Percentiles rank a stretch among this genome's conserved stretches.
These are phyloP conservation scores for Rhyacichthys aspro DNA, from an alignment of 2,797 vertebrate genomes.

Conservation along the genomic window DNA sequence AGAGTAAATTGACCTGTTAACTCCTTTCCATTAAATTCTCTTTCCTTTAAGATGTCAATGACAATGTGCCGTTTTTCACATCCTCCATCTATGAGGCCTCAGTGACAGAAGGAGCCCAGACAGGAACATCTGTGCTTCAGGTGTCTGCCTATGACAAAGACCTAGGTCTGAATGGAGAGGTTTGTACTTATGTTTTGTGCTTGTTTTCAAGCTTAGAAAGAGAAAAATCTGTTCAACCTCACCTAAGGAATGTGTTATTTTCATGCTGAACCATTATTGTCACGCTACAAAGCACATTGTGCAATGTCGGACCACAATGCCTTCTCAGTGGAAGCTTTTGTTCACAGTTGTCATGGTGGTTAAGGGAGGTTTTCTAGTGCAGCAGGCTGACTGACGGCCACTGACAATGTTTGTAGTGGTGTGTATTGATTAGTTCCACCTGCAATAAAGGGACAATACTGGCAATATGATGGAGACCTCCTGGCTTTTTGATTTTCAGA, in stretches of 20 bases:
- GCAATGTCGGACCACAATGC: constrained; percentile 24
- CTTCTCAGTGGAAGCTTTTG: constrained; percentile 21
- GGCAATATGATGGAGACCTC: constrained; percentile 14
- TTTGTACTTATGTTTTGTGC: constrained; percentile 51
- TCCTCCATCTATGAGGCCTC: constrained; percentile 91
- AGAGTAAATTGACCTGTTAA: constrained; percentile 22
- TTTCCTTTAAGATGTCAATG: constrained; percentile 86
- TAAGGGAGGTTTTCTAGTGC: constrained; percentile 17
- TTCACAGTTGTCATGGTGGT: constrained; percentile 20
- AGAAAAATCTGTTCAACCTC: constrained; percentile 16
- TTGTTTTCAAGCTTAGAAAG: constrained; percentile 3
- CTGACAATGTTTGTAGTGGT: constrained; percentile 14
- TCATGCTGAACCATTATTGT: constrained; percentile 16
- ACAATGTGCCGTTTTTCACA: constrained; percentile 94
- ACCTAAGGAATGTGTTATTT: constrained; percentile 13
- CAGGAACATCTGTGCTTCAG: constrained; percentile 84
- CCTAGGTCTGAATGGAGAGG: constrained; percentile 88
- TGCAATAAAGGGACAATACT: constrained; percentile 26
- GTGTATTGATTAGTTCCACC: constrained; percentile 30
- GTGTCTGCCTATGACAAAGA: constrained; percentile 90
- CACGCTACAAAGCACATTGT: constrained; percentile 19
- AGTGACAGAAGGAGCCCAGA: constrained; percentile 84
- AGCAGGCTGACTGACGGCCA: constrained; percentile 28
- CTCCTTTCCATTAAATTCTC: constrained; percentile 16
- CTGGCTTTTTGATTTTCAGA: constrained; percentile 37